phyloP scores from a whole-genome alignment of 2,113 vertebrate genomes.

The Dromiciops gliroides region DNA sequence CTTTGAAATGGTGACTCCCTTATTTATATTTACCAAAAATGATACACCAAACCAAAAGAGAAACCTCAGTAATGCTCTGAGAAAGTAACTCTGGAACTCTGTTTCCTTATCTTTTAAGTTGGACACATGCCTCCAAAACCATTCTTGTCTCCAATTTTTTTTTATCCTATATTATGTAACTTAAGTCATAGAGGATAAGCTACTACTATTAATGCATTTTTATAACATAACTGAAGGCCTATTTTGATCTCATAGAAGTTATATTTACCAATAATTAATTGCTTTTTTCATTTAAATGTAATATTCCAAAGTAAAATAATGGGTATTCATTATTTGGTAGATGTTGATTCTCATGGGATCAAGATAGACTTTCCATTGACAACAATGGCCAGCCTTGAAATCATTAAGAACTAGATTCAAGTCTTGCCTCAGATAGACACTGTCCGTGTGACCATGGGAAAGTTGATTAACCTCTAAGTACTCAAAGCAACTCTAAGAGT shows the following conservation, averaged over 20 bases:
- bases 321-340: not conserved
- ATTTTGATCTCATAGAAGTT: slow-evolving; percentile 62
- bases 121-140: not conserved
- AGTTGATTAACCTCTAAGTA: not conserved
- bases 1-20: slow-evolving; percentile 67
- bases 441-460: not conserved
- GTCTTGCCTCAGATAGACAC: not conserved
- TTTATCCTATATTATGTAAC: slow-evolving; percentile 53
- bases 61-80: slow-evolving; percentile 18
- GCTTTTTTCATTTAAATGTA: not conserved
- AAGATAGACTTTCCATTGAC: not conserved
- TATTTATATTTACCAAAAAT: slow-evolving; percentile 60
- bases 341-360: not conserved
- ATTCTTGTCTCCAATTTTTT: slow-evolving; percentile 38
- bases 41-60: slow-evolving; percentile 51
- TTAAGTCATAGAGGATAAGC: slow-evolving; percentile 64
- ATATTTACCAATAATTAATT: slow-evolving; percentile 53
- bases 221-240: slow-evolving; percentile 59
- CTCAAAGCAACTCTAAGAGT: not conserved
- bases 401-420: not conserved
- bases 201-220: slow-evolving; percentile 64
- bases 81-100: slow-evolving; percentile 22
- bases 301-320: not conserved
- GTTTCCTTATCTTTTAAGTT: not conserved
- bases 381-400: not conserved